Conservation (phyloP, 2,888 invertebrate species). For the Adelognathus sp. region DNA sequence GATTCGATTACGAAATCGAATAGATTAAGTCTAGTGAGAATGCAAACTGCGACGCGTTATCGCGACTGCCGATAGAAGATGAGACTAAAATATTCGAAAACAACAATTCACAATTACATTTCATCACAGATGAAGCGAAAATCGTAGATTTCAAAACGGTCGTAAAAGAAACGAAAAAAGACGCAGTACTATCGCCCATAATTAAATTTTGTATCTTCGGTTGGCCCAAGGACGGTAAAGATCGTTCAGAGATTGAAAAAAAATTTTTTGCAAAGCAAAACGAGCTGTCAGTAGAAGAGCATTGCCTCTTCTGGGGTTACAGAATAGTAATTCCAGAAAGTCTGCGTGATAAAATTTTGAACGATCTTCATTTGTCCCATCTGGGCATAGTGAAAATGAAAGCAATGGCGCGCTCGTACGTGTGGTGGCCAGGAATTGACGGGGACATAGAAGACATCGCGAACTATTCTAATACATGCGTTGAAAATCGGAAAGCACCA, state of each 20-base stretch:
- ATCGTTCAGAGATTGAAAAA: no score
- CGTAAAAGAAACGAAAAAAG: conserved; percentile 16
- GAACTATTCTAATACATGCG: conserved; percentile 5
- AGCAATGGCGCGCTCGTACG: conserved; percentile 20
- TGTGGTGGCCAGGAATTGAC: conserved; percentile 46
- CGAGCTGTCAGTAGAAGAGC: no score
- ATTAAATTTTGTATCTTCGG: conserved; percentile 26
- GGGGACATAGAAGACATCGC: conserved; percentile 14
- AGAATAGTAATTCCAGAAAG: conserved; percentile 13
- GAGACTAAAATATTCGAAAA: conserved; percentile 19
- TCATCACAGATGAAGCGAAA: not conserved
- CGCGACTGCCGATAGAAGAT: conserved; percentile 39
- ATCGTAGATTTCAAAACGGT: not conserved
- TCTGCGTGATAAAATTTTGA: not conserved
- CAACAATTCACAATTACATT: not conserved
- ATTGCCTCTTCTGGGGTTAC: no score
- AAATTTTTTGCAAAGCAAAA: no score
- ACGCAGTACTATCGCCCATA: not conserved
- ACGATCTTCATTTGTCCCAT: not conserved
- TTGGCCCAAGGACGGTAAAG: conserved; percentile 36
- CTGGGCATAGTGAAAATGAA: conserved; percentile 47
- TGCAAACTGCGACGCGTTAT: conserved; percentile 41
- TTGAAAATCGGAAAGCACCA: not conserved
- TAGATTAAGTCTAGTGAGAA: conserved; percentile 12
- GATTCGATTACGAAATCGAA: conserved; percentile 31